A percentile compares a stretch with the other conserved stretches of the same genome.
Evolutionary conservation across 2,888 invertebrate species (phyloP).

Genomic region (Odontomyia ornata): DNA sequence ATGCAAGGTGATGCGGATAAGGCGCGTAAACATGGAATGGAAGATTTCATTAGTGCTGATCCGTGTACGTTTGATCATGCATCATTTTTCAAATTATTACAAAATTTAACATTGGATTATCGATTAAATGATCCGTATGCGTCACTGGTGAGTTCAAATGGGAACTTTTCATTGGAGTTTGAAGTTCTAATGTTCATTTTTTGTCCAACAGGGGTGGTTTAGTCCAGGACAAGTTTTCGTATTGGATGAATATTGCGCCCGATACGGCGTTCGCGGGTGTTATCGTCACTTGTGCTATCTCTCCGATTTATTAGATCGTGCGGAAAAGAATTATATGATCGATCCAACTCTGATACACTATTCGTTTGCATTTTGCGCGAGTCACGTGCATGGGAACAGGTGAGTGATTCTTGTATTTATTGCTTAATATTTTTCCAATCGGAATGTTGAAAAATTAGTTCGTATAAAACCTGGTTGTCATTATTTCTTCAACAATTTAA

Average conservation of each 20-base stretch:
- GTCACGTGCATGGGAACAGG: slow-evolving; percentile 99
- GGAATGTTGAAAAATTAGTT: too few relatives aligned
- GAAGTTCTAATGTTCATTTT: slow-evolving; percentile 36
- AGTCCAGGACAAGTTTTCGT: slow-evolving; percentile 99
- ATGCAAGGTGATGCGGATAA: slow-evolving; percentile 80
- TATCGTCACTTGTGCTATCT: slow-evolving; percentile 96
- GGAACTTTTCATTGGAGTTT: neutral
- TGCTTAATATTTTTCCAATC: too few relatives aligned
- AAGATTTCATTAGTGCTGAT: slow-evolving; percentile 99
- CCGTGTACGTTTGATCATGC: slow-evolving; percentile 98
- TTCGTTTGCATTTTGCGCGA: slow-evolving; percentile 99
- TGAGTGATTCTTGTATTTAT: slow-evolving; percentile 61
- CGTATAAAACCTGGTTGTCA: too few relatives aligned
- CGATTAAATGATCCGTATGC: slow-evolving; percentile 98
- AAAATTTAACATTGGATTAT: slow-evolving; percentile 93
- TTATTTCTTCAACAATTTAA: too few relatives aligned
- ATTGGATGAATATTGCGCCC: slow-evolving; percentile 96
- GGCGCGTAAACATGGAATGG: slow-evolving; percentile 98
- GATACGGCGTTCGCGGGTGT: slow-evolving; percentile 97
- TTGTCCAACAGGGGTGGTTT: slow-evolving; percentile 89
- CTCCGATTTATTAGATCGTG: slow-evolving; percentile 91
- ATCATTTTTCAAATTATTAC: slow-evolving; percentile 88
- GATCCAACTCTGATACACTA: slow-evolving; percentile 99
- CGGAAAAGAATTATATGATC: slow-evolving; percentile 93
- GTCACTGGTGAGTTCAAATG: slow-evolving; percentile 77